Evolutionary conservation across 2,888 invertebrate genomes (phyloP).

Genomic region (Ephialtes manifestator): DNA sequence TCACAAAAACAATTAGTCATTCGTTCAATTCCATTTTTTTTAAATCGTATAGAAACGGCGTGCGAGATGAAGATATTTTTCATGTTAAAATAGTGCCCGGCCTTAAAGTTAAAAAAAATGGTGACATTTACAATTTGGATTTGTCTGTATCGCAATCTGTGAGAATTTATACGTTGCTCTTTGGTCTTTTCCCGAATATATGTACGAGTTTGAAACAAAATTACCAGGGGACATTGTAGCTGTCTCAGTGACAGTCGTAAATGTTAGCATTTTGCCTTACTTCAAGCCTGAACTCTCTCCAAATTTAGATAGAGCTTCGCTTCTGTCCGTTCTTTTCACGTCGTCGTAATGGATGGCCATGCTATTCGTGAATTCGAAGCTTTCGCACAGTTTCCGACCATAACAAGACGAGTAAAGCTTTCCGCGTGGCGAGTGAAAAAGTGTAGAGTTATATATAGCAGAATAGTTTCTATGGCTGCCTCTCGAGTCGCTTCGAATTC

Average conservation of each 20-base stretch:
- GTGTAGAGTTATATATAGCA: conserved; percentile 40
- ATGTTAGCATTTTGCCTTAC: background rate
- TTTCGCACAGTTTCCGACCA: conserved; percentile 49
- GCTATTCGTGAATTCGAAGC: conserved; percentile 47
- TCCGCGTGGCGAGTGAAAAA: conserved; percentile 49
- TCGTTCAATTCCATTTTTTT: too few relatives aligned
- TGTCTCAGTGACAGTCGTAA: background rate
- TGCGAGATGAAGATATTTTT: too few relatives aligned
- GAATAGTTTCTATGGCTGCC: conserved; percentile 39
- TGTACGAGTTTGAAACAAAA: background rate
- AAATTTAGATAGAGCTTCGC: conserved; percentile 49
- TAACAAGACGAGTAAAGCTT: conserved; percentile 38
- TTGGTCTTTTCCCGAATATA: background rate
- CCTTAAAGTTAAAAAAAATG: background rate
- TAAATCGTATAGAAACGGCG: too few relatives aligned
- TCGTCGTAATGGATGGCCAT: conserved; percentile 45
- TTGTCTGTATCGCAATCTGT: background rate
- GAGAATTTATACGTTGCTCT: background rate
- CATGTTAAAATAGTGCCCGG: too few relatives aligned
- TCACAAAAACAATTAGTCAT: too few relatives aligned
- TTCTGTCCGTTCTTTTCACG: background rate
- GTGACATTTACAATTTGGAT: conserved; percentile 38
- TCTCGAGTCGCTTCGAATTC: conserved; percentile 37
- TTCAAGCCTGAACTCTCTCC: conserved; percentile 25
- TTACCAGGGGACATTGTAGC: background rate